Conservation (phyloP, 2,888 invertebrate species). For the Melitaea athalia region DNA sequence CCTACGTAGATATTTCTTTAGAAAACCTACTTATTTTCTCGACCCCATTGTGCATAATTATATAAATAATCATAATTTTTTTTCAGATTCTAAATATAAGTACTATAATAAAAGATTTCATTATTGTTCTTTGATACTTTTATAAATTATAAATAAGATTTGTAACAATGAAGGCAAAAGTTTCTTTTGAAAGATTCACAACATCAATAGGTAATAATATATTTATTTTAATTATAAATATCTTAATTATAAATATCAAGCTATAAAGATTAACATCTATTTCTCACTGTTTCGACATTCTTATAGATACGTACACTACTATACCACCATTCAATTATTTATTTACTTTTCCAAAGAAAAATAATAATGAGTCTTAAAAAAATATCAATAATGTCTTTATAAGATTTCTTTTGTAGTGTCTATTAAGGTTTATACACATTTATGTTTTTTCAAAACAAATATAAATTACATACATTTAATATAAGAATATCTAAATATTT, state of each 20-base stretch:
- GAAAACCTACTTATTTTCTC: neutral
- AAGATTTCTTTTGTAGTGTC: neutral
- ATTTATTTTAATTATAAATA: constrained; percentile 25
- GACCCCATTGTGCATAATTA: neutral
- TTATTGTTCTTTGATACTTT: constrained; percentile 21
- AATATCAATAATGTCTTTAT: neutral
- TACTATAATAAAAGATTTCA: constrained; percentile 20
- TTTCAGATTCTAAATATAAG: constrained; percentile 14
- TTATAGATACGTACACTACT: constrained; percentile 46
- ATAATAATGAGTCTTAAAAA: neutral
- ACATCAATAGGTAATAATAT: constrained; percentile 44
- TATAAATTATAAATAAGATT: constrained; percentile 44
- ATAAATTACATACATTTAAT: no score
- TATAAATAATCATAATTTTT: constrained; percentile 32
- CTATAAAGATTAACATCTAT: constrained; percentile 43
- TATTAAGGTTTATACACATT: no score
- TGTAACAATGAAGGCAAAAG: constrained; percentile 53
- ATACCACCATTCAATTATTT: constrained; percentile 27
- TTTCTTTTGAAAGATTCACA: constrained; percentile 56
- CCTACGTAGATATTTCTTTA: neutral
- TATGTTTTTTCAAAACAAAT: no score
- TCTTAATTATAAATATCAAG: constrained; percentile 33
- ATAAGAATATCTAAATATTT: no score
- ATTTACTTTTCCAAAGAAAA: constrained; percentile 9
- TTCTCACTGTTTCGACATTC: constrained; percentile 63